Conservation (phyloP, 2,797 vertebrate species). For the Lagorchestes hirsutus region DNA sequence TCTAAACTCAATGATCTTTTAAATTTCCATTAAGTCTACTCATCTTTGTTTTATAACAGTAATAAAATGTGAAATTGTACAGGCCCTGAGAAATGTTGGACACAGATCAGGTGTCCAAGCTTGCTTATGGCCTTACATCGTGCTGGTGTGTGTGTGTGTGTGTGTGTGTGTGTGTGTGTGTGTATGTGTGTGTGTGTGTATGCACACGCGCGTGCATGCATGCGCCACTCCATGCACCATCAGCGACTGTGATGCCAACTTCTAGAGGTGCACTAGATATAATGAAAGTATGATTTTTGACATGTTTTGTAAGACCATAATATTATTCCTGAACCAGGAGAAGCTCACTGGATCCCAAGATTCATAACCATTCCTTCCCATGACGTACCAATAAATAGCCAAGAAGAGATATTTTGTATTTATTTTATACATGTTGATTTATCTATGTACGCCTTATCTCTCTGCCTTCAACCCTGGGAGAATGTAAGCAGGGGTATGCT, state of each 20-base stretch:
- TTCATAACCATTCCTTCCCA: background rate
- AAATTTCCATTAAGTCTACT: slow-evolving; percentile 54
- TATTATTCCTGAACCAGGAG: background rate
- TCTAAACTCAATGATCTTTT: slow-evolving; percentile 46
- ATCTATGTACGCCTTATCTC: background rate
- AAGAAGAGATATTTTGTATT: background rate
- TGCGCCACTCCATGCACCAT: background rate
- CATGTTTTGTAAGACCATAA: background rate
- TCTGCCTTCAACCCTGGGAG: background rate
- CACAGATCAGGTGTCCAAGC: background rate
- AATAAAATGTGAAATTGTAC: slow-evolving; percentile 40
- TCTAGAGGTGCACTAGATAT: slow-evolving; percentile 23
- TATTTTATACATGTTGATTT: background rate
- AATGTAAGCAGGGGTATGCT: background rate
- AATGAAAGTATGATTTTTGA: slow-evolving; percentile 23
- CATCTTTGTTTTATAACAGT: slow-evolving; percentile 58
- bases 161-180: background rate
- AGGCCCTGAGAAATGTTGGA: background rate
- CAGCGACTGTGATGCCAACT: background rate
- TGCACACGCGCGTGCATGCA: too few relatives aligned
- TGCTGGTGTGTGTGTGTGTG: slow-evolving; percentile 34
- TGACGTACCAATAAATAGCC: background rate
- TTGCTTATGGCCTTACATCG: slow-evolving; percentile 32
- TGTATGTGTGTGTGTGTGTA: slow-evolving; percentile 14
- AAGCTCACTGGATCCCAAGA: background rate